Conservation (phyloP, 2,888 invertebrate species). For the Hyppa rectilinea region DNA sequence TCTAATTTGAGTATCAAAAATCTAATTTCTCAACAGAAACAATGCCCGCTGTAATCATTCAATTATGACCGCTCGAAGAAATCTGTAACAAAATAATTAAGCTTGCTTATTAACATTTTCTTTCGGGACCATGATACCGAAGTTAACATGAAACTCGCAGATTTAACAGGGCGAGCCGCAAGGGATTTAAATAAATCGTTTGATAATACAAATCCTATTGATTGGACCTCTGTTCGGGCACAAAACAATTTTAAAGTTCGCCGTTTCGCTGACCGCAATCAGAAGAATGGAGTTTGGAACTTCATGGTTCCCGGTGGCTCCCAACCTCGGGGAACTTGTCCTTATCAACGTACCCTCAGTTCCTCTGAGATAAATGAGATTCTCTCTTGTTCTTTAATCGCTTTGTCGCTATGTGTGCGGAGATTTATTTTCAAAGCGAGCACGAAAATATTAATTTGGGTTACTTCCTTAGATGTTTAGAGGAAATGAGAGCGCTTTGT, state of each 20-base stretch:
- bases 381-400: slow-evolving; percentile 60
- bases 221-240: slow-evolving; percentile 42
- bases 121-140: slow-evolving; percentile 33
- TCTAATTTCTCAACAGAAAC: slow-evolving; percentile 11
- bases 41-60: slow-evolving; percentile 28
- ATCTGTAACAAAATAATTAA: slow-evolving; percentile 58
- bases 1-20: slow-evolving; percentile 26
- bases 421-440: slow-evolving; percentile 54
- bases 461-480: slow-evolving; percentile 40
- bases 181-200: slow-evolving; percentile 48
- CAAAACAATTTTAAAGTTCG: slow-evolving; percentile 65
- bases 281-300: slow-evolving; percentile 63
- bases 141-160: slow-evolving; percentile 47
- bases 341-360: slow-evolving; percentile 58
- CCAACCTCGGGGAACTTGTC: slow-evolving; percentile 50
- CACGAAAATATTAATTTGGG: slow-evolving; percentile 53
- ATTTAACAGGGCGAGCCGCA: slow-evolving; percentile 40
- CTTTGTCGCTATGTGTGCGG: slow-evolving; percentile 54
- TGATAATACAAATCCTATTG: slow-evolving; percentile 59
- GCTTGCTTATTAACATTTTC: slow-evolving; percentile 50
- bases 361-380: slow-evolving; percentile 62
- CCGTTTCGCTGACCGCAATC: slow-evolving; percentile 62
- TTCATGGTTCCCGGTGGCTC: slow-evolving; percentile 53
- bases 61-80: slow-evolving; percentile 55
- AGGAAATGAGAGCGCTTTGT: slow-evolving; percentile 49